These are phyloP conservation scores for Marcusenius ussheri DNA, from an alignment of 2,113 vertebrate genomes.

Conservation along the genomic window DNA sequence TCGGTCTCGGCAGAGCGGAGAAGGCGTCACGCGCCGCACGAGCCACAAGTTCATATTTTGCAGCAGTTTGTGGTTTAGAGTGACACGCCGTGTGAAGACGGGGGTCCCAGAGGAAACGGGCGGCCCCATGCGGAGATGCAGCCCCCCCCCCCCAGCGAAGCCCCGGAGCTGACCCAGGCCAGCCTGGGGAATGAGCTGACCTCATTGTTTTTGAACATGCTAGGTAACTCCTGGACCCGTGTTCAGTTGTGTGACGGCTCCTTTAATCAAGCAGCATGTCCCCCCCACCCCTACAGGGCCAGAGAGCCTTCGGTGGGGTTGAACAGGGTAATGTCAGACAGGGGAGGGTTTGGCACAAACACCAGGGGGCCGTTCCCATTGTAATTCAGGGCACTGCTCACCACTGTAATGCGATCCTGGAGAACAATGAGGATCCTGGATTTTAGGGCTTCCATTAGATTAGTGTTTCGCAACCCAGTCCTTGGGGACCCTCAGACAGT, in stretches of 20 bases:
- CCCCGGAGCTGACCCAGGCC: neutral
- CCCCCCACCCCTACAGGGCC: neutral
- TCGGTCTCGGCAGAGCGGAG: neutral
- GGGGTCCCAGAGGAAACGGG: neutral
- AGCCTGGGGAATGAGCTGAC: neutral
- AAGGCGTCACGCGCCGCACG: too few species aligned
- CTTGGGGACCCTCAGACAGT: neutral
- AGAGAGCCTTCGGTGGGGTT: neutral
- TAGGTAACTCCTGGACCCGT: slow-evolving; percentile 23
- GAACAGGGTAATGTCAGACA: neutral
- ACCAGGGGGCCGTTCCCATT: neutral
- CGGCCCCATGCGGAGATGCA: neutral
- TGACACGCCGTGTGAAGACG: neutral
- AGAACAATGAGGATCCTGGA: neutral
- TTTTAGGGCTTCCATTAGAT: neutral
- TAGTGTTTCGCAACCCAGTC: neutral
- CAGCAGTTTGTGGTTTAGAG: neutral
- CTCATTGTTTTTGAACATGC: slow-evolving; percentile 25
- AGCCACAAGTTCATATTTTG: neutral
- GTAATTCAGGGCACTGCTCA: neutral
- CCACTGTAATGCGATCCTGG: neutral
- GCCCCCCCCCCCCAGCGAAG: neutral
- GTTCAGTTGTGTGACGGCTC: neutral
- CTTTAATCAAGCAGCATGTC: neutral
- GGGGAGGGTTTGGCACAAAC: neutral